Evolutionary conservation across 2,888 invertebrate genomes (phyloP).

Genomic region (Drosophila nr. perissopoda): DNA sequence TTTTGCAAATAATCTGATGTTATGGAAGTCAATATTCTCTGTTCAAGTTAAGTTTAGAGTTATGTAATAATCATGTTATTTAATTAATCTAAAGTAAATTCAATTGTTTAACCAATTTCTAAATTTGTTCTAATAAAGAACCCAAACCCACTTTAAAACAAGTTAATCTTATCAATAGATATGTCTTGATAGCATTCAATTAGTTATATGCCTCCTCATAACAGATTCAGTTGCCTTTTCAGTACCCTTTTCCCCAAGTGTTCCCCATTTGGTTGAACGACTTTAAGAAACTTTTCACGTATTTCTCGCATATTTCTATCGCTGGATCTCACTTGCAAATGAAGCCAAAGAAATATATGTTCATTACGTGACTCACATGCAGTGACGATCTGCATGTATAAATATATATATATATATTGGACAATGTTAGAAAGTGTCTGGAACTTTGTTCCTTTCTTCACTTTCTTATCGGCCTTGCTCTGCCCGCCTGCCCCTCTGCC

Average conservation of each 20-base stretch:
- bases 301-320: constrained; percentile 40
- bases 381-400: constrained; percentile 4
- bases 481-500: not conserved
- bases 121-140: not conserved
- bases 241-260: not conserved
- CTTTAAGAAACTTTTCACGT: constrained; percentile 41
- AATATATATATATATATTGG: constrained; percentile 1
- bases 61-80: not conserved
- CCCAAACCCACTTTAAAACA: not conserved
- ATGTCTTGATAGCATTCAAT: not conserved
- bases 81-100: not conserved
- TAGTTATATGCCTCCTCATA: not conserved
- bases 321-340: constrained; percentile 18
- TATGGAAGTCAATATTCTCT: not conserved
- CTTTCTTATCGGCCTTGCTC: constrained; percentile 52
- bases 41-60: not conserved
- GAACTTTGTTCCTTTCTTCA: constrained; percentile 22
- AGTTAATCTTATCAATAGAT: not conserved
- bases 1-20: too few relatives aligned
- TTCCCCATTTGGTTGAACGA: not conserved
- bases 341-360: constrained; percentile 28
- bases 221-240: not conserved
- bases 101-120: not conserved
- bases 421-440: constrained; percentile 53
- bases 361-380: constrained; percentile 66